A percentile compares a stretch with the other conserved stretches of the same genome.
Evolutionary conservation across 2,113 vertebrate genomes (phyloP).

Genomic region (Urocynchramus pylzowi): DNA sequence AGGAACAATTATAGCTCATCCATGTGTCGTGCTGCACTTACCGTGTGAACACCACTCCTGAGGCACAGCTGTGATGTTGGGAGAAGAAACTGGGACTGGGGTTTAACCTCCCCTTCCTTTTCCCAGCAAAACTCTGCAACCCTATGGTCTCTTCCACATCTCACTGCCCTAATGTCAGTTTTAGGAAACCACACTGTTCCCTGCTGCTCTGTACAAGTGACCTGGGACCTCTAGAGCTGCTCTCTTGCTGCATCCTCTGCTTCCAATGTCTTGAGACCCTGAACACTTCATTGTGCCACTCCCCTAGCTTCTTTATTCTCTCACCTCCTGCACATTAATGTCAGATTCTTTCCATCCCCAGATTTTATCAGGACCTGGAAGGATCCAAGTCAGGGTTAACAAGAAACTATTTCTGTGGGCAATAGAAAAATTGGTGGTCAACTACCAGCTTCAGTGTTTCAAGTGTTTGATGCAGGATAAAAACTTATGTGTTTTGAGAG

Average conservation of each 20-base stretch:
- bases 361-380: not conserved
- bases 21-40: not conserved
- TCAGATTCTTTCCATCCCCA: not conserved
- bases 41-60: not conserved
- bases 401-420: not conserved
- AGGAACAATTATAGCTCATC: not conserved
- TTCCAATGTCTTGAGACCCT: not conserved
- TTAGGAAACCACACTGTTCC: not conserved
- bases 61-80: not conserved
- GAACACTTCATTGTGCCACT: not conserved
- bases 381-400: not conserved
- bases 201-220: rapidly evolving
- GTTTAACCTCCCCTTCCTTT: not conserved
- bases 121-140: not conserved
- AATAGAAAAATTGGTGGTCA: not conserved
- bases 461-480: not conserved
- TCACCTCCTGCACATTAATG: not conserved
- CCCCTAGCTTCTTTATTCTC: not conserved
- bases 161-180: not conserved
- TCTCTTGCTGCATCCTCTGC: not conserved
- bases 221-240: not conserved
- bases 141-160: not conserved
- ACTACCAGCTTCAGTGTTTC: not conserved
- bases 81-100: not conserved
- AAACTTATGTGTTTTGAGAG: not conserved